Evolutionary conservation across 2,888 invertebrate genomes (phyloP), one percentile per base, ranked within the genome.

Genomic region (Cetonia aurata): DNA sequence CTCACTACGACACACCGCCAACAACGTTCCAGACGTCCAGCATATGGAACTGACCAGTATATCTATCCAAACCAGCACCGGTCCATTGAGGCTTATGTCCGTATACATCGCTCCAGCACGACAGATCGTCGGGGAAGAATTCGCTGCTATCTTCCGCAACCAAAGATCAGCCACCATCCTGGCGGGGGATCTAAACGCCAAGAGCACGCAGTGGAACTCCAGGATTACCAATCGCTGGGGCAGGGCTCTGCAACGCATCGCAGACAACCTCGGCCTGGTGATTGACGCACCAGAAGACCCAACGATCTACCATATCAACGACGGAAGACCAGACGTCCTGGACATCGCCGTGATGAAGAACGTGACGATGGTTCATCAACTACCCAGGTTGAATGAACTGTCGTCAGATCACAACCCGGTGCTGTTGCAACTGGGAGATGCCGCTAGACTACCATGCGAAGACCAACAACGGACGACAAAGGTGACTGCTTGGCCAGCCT

Each of bases 61-160:
- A 3, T 52, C 17, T 17, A 42, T 71, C 10, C 42, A 53, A n/a
- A 66, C 48, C 13, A 33, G 41, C 6, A 10, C 13, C 15, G 52
- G 67, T 1, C 12, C n/a, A 10, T 10, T 60, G n/a, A 25, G 25
- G 12, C 15, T 70, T 0, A 19, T 59, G n/a, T 46, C 71, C 8
- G 50, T 60, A 1, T 72, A 74, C 66, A 70, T 44, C 1, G 33
- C 59, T 8, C 66, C 73, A n/a, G n/a, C n/a, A n/a, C n/a, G n/a
- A n/a, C n/a, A n/a, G n/a, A n/a, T n/a, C n/a, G n/a, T n/a, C n/a
- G n/a, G n/a, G n/a, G n/a, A n/a, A n/a, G n/a, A n/a, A n/a, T n/a
- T n/a, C 3, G n/a, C 12, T 12, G 13, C 12, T 3, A 13, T 3
- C 46, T 6, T 46, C 13, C 46, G 12, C n/a, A 46, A 46, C 46